A percentile compares a stretch with the other conserved stretches of the same genome.
phyloP scores from a whole-genome alignment of 1,140 invertebrate genomes.

The Neocloeon triangulifer region DNA sequence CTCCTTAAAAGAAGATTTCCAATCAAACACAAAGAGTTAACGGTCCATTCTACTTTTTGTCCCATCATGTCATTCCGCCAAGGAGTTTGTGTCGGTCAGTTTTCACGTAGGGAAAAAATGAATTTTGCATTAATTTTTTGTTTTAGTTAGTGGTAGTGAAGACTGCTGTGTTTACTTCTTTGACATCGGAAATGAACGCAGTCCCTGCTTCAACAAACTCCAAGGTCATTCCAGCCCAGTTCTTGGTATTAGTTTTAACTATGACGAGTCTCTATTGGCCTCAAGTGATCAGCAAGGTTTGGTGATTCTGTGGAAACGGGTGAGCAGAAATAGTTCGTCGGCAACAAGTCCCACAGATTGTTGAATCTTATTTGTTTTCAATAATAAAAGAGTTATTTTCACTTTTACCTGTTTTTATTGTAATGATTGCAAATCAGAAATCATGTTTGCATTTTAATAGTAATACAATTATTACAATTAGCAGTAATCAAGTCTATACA shows the following conservation, averaged over 20 bases:
- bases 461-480: too few species aligned
- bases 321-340: neutral
- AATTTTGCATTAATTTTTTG: slow-evolving; percentile 12
- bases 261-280: slow-evolving; percentile 68
- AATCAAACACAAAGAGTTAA: slow-evolving; percentile 31
- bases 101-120: too few species aligned
- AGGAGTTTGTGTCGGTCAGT: slow-evolving; percentile 48
- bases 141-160: slow-evolving; percentile 59
- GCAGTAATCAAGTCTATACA: too few species aligned
- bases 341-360: too few species aligned
- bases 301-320: slow-evolving; percentile 51
- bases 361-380: too few species aligned
- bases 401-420: too few species aligned
- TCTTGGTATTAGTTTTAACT: slow-evolving; percentile 66
- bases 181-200: slow-evolving; percentile 42
- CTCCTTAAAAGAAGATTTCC: slow-evolving; percentile 37
- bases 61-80: slow-evolving; percentile 62
- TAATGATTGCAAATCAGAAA: too few species aligned
- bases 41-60: slow-evolving; percentile 59
- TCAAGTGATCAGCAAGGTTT: slow-evolving; percentile 64
- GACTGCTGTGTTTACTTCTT: slow-evolving; percentile 70
- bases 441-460: too few species aligned
- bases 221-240: slow-evolving; percentile 64
- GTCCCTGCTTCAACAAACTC: slow-evolving; percentile 53
- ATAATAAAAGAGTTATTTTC: too few species aligned